Percentiles rank a stretch among this genome's conserved stretches.
Conservation (phyloP, 2,113 vertebrate genomes). For the Platysteira castanea region DNA sequence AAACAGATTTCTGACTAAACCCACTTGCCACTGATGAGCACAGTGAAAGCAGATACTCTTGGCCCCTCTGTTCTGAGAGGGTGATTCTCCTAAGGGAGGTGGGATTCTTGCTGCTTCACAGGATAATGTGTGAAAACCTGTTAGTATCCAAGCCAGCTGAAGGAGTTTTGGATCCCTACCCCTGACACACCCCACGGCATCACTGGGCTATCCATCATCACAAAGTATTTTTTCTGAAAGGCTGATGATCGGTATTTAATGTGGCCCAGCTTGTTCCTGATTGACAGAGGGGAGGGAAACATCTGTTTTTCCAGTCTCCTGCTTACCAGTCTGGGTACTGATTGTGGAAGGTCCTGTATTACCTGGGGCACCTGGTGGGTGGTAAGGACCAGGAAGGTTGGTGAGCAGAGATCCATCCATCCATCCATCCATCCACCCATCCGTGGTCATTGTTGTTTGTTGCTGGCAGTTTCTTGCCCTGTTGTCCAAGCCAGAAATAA, state of each 20-base stretch:
- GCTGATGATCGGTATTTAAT: neutral
- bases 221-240: neutral
- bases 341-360: neutral
- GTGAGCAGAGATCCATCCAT: neutral
- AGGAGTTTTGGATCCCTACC: neutral
- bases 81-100: neutral
- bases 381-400: neutral
- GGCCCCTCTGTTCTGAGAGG: neutral
- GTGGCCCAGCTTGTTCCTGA: conserved; percentile 11
- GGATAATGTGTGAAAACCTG: neutral
- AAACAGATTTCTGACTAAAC: neutral
- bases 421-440: neutral
- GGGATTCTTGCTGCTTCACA: neutral
- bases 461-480: neutral
- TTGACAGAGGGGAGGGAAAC: neutral
- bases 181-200: neutral
- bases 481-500: neutral
- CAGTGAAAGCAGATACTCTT: neutral
- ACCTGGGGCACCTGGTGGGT: neutral
- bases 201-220: neutral
- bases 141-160: rapidly evolving
- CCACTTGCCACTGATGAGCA: neutral
- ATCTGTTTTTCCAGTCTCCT: neutral
- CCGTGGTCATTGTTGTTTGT: neutral
- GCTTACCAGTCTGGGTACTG: neutral